These are phyloP conservation scores for Pristionchus arcanus DNA, from an alignment of 2,888 invertebrate species.

Conservation along the genomic window DNA sequence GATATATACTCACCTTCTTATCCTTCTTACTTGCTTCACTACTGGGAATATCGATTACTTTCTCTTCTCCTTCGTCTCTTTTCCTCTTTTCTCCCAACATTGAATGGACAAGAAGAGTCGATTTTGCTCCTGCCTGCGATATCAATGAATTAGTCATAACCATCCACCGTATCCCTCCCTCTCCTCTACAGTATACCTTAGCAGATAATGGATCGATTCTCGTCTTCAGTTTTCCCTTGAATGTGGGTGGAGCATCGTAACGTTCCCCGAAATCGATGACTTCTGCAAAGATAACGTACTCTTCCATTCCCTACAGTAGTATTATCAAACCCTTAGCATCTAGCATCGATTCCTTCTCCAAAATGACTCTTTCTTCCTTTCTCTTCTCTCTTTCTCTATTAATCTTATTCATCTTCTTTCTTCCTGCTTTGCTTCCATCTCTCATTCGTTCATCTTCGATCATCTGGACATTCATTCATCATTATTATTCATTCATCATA, in stretches of 20 bases:
- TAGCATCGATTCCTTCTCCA: constrained; percentile 62
- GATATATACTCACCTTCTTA: constrained; percentile 34
- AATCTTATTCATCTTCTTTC: constrained; percentile 49
- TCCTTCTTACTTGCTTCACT: constrained; percentile 46
- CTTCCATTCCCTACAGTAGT: background rate
- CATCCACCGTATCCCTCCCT: background rate
- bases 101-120: constrained; percentile 67
- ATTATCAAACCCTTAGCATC: constrained; percentile 64
- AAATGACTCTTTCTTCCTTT: constrained; percentile 54
- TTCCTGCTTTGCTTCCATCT: constrained; percentile 53
- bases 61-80: constrained; percentile 58
- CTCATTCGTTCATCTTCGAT: constrained; percentile 43
- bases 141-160: background rate
- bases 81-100: constrained; percentile 62
- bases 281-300: constrained; percentile 62
- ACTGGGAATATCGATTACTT: constrained; percentile 1
- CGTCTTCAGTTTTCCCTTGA: constrained; percentile 64
- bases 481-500: background rate
- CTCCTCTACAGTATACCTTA: constrained; percentile 57
- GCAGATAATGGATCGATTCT: constrained; percentile 68
- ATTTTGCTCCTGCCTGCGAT: constrained; percentile 70
- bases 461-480: constrained; percentile 2
- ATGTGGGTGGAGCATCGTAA: constrained; percentile 73
- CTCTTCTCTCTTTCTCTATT: constrained; percentile 49
- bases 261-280: constrained; percentile 74